These are phyloP conservation scores for Pyralis farinalis DNA, from an alignment of 2,888 invertebrate genomes.

Conservation along the genomic window DNA sequence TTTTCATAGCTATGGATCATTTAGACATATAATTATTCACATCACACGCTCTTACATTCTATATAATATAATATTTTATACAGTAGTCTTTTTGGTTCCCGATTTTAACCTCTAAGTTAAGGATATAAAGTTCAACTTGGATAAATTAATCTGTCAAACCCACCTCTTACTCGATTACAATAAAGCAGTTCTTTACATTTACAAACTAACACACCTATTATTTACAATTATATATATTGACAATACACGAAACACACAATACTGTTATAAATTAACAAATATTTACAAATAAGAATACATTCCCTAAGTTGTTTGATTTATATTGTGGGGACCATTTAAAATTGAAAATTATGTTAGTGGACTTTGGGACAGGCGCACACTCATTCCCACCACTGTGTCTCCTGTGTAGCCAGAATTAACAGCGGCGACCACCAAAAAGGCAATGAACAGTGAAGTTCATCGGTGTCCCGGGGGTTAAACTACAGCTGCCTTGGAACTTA, in stretches of 20 bases:
- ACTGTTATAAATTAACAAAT: conserved; percentile 65
- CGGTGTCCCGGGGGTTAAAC: no score
- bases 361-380: no score
- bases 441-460: no score
- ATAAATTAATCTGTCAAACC: conserved; percentile 5
- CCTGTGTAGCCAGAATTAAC: no score
- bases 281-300: conserved; percentile 55
- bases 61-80: neutral
- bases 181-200: conserved; percentile 27
- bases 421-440: no score
- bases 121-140: neutral
- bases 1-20: no score
- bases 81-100: neutral
- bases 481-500: no score
- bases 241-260: conserved; percentile 46
- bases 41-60: neutral
- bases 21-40: no score
- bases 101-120: neutral
- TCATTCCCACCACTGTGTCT: no score
- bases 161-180: conserved; percentile 4
- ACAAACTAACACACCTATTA: conserved; percentile 29
- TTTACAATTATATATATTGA: conserved; percentile 34
- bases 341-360: conserved; percentile 32
- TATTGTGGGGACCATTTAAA: conserved; percentile 34
- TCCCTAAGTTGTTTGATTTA: conserved; percentile 22